Conservation (phyloP, 2,888 invertebrate species). For the Linnaemya vulpina region DNA sequence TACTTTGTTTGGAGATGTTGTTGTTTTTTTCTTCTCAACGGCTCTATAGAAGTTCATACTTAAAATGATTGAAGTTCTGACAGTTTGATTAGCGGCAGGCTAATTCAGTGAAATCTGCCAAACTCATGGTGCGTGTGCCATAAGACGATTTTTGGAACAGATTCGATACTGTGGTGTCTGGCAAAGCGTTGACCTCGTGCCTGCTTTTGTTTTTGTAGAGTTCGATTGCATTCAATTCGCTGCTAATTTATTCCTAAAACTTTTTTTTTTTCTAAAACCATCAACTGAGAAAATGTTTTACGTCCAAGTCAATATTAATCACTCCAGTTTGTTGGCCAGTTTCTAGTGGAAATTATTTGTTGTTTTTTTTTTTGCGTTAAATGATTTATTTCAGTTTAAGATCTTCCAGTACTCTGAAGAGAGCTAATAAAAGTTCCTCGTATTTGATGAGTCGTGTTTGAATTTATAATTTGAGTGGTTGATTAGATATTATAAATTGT, state of each 20-base stretch:
- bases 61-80: conserved; percentile 70
- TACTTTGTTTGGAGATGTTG: too few species aligned
- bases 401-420: conserved; percentile 32
- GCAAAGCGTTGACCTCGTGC: conserved; percentile 54
- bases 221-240: conserved; percentile 11
- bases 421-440: conserved; percentile 22
- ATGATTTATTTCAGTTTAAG: conserved; percentile 16
- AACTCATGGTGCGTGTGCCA: conserved; percentile 64
- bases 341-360: conserved; percentile 48
- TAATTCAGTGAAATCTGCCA: conserved; percentile 50
- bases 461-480: conserved; percentile 39
- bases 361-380: conserved; percentile 37
- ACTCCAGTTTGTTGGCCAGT: conserved; percentile 36
- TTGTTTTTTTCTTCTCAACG: conserved; percentile 20
- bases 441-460: conserved; percentile 29
- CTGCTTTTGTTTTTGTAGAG: not conserved
- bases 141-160: conserved; percentile 34
- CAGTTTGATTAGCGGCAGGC: conserved; percentile 69
- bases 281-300: conserved; percentile 4
- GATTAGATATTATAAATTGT: not conserved
- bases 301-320: conserved; percentile 50
- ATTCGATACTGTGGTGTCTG: conserved; percentile 27
- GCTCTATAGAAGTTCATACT: conserved; percentile 32
- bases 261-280: not conserved
- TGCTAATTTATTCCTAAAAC: conserved; percentile 2